A percentile compares a stretch with the other conserved stretches of the same genome.
Conservation (phyloP, 2,888 invertebrate genomes). For the Eutolmus rufibarbis region DNA sequence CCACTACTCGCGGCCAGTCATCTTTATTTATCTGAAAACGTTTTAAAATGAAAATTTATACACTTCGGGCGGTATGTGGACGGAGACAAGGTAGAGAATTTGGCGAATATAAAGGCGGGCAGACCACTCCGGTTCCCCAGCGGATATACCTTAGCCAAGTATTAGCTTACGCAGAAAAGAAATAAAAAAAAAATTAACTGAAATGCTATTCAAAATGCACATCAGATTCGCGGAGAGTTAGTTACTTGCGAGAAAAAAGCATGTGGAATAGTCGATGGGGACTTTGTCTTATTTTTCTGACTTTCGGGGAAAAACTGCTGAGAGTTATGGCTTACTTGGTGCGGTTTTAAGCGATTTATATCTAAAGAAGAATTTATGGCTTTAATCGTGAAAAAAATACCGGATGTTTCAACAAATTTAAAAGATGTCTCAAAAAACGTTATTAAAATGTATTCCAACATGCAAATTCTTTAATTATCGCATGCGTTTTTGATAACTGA, state of each 20-base stretch:
- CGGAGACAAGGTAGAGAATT: background rate
- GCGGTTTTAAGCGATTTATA: background rate
- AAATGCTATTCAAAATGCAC: background rate
- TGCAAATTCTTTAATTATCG: background rate
- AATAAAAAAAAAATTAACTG: background rate
- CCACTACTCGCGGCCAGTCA: background rate
- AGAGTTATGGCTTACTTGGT: background rate
- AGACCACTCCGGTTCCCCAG: background rate
- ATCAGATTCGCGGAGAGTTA: background rate
- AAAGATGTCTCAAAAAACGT: background rate
- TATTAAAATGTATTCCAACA: background rate
- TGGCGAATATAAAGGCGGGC: background rate
- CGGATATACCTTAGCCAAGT: background rate
- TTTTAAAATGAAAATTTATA: slow-evolving; percentile 25
- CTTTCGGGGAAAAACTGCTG: background rate
- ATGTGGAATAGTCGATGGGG: background rate
- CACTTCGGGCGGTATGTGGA: background rate
- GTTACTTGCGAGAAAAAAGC: background rate
- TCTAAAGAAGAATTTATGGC: background rate
- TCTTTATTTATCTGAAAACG: slow-evolving; percentile 1
- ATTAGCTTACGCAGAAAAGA: background rate
- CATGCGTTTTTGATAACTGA: background rate
- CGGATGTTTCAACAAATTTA: background rate
- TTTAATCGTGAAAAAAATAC: background rate
- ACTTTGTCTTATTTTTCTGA: background rate